Conservation (phyloP, 2,797 vertebrate genomes). For the Paramormyrops hopkinsi region DNA sequence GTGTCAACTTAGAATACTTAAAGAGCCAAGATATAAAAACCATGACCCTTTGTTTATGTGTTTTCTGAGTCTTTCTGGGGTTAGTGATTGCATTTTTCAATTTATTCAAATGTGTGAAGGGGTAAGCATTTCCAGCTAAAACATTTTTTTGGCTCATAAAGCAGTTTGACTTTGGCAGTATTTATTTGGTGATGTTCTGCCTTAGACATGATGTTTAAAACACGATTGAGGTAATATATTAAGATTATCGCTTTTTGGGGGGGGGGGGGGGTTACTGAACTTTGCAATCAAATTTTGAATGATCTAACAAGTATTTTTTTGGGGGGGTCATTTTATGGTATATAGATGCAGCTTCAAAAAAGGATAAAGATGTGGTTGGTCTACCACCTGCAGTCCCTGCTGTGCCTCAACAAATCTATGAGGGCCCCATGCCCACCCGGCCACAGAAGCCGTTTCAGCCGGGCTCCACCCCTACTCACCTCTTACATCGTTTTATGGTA, state of each 20-base stretch:
- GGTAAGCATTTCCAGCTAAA: background rate
- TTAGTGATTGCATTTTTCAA: background rate
- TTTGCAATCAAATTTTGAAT: background rate
- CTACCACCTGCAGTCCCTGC: conserved; percentile 36
- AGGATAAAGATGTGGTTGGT: conserved; percentile 56
- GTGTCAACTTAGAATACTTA: background rate
- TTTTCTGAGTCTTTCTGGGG: background rate
- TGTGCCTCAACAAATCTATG: conserved; percentile 60
- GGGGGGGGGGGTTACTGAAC: background rate
- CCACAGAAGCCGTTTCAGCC: conserved; percentile 87
- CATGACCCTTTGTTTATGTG: background rate
- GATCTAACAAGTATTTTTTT: background rate
- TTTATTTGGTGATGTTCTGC: background rate
- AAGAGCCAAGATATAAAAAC: background rate
- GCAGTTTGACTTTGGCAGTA: background rate
- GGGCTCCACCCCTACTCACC: conserved; percentile 81
- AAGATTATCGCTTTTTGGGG: background rate
- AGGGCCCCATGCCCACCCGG: conserved; percentile 79
- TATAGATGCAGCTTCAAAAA: conserved; percentile 71
- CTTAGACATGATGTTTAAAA: background rate
- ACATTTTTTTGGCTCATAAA: background rate
- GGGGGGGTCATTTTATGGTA: background rate
- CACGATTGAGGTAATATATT: background rate
- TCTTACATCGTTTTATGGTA: conserved; percentile 93
- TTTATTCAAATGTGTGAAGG: background rate